A percentile compares a stretch with the other conserved stretches of the same genome.
phyloP scores from a whole-genome alignment of 2,888 invertebrate genomes.

The Coenonympha glycerion region DNA sequence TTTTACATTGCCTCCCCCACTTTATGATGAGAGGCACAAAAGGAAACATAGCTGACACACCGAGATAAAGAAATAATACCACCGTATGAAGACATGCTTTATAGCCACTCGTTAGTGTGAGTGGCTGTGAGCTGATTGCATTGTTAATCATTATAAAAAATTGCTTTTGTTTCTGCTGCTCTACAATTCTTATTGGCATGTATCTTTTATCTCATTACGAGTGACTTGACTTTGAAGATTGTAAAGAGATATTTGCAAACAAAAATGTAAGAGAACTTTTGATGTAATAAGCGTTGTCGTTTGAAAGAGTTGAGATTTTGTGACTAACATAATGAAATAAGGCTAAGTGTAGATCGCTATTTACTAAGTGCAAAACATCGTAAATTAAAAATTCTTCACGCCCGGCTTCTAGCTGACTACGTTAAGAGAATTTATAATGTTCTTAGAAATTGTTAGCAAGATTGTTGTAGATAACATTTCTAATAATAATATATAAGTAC shows the following conservation, averaged over 20 bases:
- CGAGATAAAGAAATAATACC: constrained; percentile 68
- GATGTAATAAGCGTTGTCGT: neutral
- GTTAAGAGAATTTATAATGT: constrained; percentile 43
- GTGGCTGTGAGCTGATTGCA: constrained; percentile 28
- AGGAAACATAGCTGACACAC: constrained; percentile 53
- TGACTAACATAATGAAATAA: neutral
- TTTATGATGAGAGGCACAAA: constrained; percentile 60
- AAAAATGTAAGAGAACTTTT: neutral
- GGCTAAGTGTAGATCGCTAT: constrained; percentile 13
- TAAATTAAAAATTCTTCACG: constrained; percentile 53
- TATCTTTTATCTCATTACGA: neutral
- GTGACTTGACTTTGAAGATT: neutral
- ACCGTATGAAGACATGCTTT: constrained; percentile 42
- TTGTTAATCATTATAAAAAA: constrained; percentile 29
- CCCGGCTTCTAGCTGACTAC: constrained; percentile 38
- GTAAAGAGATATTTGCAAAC: too few relatives aligned
- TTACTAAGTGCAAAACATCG: constrained; percentile 31
- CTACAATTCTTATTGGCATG: constrained; percentile 5
- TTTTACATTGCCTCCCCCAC: constrained; percentile 49
- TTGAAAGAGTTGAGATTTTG: neutral
- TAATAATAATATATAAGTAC: neutral
- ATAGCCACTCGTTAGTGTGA: constrained; percentile 35
- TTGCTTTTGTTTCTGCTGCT: constrained; percentile 21
- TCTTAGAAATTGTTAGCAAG: constrained; percentile 11
- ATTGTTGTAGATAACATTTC: constrained; percentile 17